Conservation (phyloP, 2,888 invertebrate genomes). For the Mimas tiliae region DNA sequence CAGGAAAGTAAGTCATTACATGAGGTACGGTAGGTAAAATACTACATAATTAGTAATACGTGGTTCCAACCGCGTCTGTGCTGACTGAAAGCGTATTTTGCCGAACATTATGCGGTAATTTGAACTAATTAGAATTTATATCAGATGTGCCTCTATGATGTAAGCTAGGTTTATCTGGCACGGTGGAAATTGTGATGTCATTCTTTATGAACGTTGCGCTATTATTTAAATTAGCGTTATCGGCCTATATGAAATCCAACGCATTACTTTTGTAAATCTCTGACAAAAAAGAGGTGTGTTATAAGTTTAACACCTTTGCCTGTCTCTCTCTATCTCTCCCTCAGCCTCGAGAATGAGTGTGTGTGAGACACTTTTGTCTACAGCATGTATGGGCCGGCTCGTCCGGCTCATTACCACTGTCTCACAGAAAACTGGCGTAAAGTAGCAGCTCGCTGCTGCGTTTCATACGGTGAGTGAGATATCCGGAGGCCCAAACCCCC, state of each 20-base stretch:
- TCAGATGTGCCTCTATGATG: background rate
- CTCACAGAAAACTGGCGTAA: no score
- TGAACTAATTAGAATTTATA: slow-evolving; percentile 26
- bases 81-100: slow-evolving; percentile 16
- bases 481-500: no score
- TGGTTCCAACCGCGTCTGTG: slow-evolving; percentile 15
- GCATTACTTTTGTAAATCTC: no score
- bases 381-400: no score
- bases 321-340: no score
- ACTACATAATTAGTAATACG: slow-evolving; percentile 20
- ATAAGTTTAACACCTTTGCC: no score
- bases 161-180: slow-evolving; percentile 11
- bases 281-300: no score
- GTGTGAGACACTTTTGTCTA: no score
- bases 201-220: background rate
- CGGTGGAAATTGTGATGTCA: background rate
- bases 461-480: no score
- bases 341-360: no score
- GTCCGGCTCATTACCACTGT: no score
- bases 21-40: slow-evolving; percentile 20
- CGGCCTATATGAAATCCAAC: background rate
- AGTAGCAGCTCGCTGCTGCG: no score
- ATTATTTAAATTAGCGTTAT: background rate
- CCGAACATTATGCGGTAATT: slow-evolving; percentile 22
- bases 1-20: slow-evolving; percentile 25